A percentile compares a stretch with the other conserved stretches of the same genome.
Evolutionary conservation across 1,140 invertebrate species (phyloP).

Genomic region (Tetragonula clypearis): DNA sequence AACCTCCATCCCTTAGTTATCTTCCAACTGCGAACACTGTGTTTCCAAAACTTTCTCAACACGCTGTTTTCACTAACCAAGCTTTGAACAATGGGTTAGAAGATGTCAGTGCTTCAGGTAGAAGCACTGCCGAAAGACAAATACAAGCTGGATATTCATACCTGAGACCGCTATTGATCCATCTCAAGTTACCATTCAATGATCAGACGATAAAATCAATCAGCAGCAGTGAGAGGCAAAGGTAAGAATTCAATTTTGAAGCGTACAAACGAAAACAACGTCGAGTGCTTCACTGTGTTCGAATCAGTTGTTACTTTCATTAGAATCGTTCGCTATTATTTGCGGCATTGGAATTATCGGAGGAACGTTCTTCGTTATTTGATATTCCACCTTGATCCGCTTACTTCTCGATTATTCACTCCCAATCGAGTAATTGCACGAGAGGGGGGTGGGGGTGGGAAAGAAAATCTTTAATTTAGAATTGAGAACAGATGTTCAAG

Average conservation of each 20-base stretch:
- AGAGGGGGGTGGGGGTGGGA: not conserved
- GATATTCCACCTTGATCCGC: too few relatives aligned
- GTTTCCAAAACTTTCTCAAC: slow-evolving; percentile 40
- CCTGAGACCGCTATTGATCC: slow-evolving; percentile 25
- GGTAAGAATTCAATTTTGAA: slow-evolving; percentile 13
- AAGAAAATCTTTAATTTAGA: not conserved
- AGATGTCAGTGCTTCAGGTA: not conserved
- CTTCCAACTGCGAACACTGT: slow-evolving; percentile 6
- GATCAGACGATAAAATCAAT: slow-evolving; percentile 23
- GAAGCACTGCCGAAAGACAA: not conserved
- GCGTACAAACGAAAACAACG: not conserved
- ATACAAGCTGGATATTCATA: slow-evolving; percentile 23
- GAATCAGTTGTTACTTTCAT: not conserved
- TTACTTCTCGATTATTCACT: not conserved
- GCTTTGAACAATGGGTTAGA: slow-evolving; percentile 8
- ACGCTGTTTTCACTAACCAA: slow-evolving; percentile 37
- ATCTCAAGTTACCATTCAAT: slow-evolving; percentile 10
- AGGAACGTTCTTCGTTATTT: not conserved
- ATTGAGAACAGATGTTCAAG: not conserved
- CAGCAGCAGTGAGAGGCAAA: not conserved
- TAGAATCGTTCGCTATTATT: too few relatives aligned
- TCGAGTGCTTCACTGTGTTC: not conserved
- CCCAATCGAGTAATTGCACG: not conserved
- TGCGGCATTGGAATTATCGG: not conserved
- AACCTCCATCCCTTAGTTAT: slow-evolving; percentile 35